These are phyloP conservation scores for Cataglyphis albicans DNA, from an alignment of 2,888 invertebrate genomes.

Conservation along the genomic window DNA sequence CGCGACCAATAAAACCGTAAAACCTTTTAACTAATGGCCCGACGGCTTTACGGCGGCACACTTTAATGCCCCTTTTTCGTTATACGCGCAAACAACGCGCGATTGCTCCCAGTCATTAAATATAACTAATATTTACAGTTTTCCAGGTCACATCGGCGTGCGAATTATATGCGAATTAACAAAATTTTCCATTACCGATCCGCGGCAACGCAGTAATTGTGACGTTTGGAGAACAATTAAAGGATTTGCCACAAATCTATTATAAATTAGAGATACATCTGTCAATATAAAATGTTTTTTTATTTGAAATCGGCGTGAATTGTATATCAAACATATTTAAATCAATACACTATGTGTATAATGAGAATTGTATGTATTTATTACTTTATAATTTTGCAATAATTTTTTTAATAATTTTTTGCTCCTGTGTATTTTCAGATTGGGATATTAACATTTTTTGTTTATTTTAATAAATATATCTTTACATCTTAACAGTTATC, in stretches of 20 bases:
- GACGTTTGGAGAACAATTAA: not conserved
- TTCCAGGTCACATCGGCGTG: constrained; percentile 2
- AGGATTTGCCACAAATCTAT: constrained; percentile 5
- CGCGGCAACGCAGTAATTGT: not conserved
- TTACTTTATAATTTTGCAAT: not conserved
- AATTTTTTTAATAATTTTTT: not conserved
- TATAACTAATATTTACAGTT: constrained; percentile 61
- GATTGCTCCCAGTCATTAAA: constrained; percentile 65
- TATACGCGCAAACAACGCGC: constrained; percentile 50
- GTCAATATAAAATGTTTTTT: not conserved
- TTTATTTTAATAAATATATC: not conserved
- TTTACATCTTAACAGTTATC: not conserved
- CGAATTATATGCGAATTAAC: constrained; percentile 44
- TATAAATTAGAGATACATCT: constrained; percentile 5
- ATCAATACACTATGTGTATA: not conserved
- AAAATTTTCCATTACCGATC: constrained; percentile 47
- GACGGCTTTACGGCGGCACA: constrained; percentile 65
- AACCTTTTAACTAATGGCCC: constrained; percentile 79
- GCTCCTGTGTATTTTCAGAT: not conserved
- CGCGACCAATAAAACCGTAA: constrained; percentile 78
- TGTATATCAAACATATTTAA: not conserved
- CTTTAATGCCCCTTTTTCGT: constrained; percentile 67
- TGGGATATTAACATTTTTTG: not conserved
- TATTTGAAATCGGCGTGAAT: not conserved
- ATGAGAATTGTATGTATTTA: constrained; percentile 6